Evolutionary conservation across 2,113 vertebrate genomes (phyloP), one percentile per base, ranked within the genome.

Genomic region (Formicarius rufipectus): DNA sequence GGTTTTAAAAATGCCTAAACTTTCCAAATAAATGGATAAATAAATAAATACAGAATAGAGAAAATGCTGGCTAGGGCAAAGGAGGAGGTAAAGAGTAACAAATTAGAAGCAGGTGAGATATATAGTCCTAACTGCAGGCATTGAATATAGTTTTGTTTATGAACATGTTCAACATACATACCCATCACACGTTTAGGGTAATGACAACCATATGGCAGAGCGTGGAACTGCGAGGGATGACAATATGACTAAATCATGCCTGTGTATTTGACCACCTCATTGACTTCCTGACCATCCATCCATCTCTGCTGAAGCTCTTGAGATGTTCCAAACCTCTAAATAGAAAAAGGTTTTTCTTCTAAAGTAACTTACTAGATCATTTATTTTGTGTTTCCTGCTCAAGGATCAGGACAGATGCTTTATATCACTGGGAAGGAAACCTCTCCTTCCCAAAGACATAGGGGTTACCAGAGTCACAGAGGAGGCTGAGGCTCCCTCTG

Each of bases 231-330:
- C 6, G 5, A 77, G 64, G 64, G n/a, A 39, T 72, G 79, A 89
- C 89, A 87, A 60, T 2, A 3, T 39, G 37, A 55, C 66, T 72
- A 37, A 81, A 64, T 27, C 62, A 5, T n/a, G n/a, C 2, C 1
- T 28, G 40, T 64, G 37, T 68, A 4, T 92, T 77, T 87, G 88
- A 68, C 55, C 76, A 75, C 60, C 64, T 92, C 90, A 68, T 35
- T 85, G 83, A 86, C 76, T 94, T 66, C 44, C 44, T 92, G 88
- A 81, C 93, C 86, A 84, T 47, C 33, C 77, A 90, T 94, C 79
- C 62, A 12, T 82, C 77, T 84, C 60, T 33, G 24, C 80, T 66
- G 80, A 64, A 81, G 86, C 40, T 90, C 73, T 76, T 84, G 73
- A 89, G 76, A 72, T 94, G 58, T 90, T 96, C 66, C 60, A 93